Conservation (phyloP, 2,888 invertebrate species). For the Drosophila hawaiiensis region DNA sequence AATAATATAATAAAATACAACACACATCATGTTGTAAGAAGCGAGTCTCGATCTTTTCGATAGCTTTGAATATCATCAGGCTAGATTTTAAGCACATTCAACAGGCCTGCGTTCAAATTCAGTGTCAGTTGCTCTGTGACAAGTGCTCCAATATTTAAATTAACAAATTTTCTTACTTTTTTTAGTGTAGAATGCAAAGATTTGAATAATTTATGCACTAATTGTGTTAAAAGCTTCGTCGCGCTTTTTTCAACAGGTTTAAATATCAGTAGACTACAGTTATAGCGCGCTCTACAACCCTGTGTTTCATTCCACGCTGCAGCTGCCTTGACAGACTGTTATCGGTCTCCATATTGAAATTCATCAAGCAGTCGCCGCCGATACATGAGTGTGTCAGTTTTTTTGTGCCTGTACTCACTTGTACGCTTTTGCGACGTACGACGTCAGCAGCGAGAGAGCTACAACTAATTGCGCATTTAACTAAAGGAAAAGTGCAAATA, state of each 20-base stretch:
- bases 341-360: constrained; percentile 64
- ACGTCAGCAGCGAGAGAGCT: constrained; percentile 37
- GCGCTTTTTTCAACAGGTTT: neutral
- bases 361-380: constrained; percentile 39
- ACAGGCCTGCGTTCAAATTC: neutral
- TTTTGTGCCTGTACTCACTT: constrained; percentile 34
- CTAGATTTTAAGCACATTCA: neutral
- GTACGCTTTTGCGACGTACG: constrained; percentile 32
- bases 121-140: neutral
- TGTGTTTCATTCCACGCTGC: constrained; percentile 64
- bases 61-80: neutral
- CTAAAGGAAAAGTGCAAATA: constrained; percentile 25
- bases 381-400: constrained; percentile 22
- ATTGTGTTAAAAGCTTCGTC: neutral
- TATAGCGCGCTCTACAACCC: constrained; percentile 45
- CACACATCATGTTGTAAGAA: no score
- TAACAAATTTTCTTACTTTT: neutral
- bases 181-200: neutral
- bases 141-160: neutral
- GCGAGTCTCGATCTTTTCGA: no score
- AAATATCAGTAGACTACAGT: constrained; percentile 43
- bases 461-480: constrained; percentile 30
- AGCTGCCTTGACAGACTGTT: constrained; percentile 36
- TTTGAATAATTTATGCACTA: neutral
- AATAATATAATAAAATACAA: no score